These are phyloP conservation scores for Pomacea canaliculata DNA, from an alignment of 2,888 invertebrate genomes.

Conservation along the genomic window DNA sequence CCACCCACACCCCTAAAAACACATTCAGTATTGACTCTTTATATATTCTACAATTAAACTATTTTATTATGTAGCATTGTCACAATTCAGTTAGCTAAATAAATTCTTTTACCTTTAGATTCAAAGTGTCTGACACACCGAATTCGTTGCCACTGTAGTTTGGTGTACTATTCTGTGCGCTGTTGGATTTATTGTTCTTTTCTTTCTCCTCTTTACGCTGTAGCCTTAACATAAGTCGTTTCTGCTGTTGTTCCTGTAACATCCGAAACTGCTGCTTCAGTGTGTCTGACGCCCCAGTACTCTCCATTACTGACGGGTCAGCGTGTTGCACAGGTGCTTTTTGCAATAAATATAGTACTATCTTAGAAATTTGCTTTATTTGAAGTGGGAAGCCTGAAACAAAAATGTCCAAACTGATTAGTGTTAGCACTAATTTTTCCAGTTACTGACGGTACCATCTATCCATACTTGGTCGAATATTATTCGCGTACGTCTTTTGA, in stretches of 20 bases:
- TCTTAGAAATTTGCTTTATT: no score
- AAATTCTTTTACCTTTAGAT: slow-evolving; percentile 48
- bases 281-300: slow-evolving; percentile 35
- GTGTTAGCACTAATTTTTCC: no score
- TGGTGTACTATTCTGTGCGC: neutral
- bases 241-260: slow-evolving; percentile 61
- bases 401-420: no score
- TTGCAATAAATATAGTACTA: neutral
- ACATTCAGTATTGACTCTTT: no score
- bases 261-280: slow-evolving; percentile 60
- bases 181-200: slow-evolving; percentile 14
- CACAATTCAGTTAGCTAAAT: no score
- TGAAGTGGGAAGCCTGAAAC: neutral
- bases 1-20: neutral
- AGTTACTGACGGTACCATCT: no score
- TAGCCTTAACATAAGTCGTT: slow-evolving; percentile 46
- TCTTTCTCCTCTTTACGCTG: slow-evolving; percentile 25
- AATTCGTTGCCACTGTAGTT: slow-evolving; percentile 37
- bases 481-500: no score
- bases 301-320: slow-evolving; percentile 11
- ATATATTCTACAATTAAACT: no score
- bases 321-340: neutral
- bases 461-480: no score
- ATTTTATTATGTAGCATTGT: no score
- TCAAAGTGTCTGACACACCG: slow-evolving; percentile 61